Base-by-base conservation (phyloP, 2,113 vertebrate genomes). In the Lasiurus cinereus region DNA sequence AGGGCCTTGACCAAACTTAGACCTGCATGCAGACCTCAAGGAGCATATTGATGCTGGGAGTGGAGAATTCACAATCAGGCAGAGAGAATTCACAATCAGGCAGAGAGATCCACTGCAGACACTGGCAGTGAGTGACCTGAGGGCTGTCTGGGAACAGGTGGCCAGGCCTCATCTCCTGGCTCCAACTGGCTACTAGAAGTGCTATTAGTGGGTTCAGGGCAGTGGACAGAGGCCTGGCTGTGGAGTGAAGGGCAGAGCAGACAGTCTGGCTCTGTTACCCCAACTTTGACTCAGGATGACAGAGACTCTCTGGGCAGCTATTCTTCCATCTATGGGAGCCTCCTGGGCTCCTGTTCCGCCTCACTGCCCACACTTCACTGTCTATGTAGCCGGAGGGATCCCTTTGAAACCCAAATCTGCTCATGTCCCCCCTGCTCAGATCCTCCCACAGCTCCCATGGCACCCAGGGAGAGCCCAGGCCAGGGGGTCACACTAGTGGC, bases 231-330 rank as follows among this genome's bases (percentile, higher is more conserved):
- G 66, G 16, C 67, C 59, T 3, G 67, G 82, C 66, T 13, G 12
- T 10, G 6, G 43, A 29, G 46, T 19, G 5, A 10, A 36, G 39
- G 13, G 18, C 5, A 18, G 70, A 67, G 39, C 16, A 5, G 27
- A 69, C 31, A 16, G 0, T 15, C 19, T 10, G 59, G 50, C 27
- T 89, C n/a, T 19, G 48, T 31, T 2, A 0, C 15, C 9, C 36
- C 1, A 0, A 8, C 62, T 31, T 27, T 39, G 33, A 69, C 21
- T 1, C 4, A 31, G 27, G 46, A 2, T 0, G 0, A 27, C 19
- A 1, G 14, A 48, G 64, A 46, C 15, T 46, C 39, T 22, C 48
- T 11, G 66, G 10, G 59, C 0, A 3, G 66, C 46, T 67, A 8
- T 11, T 64, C 11, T 21, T 6, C 39, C 39, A 2, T 56, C 29